Base-by-base conservation (phyloP, 2,113 vertebrate genomes). In the Sphaerodactylus townsendi region DNA sequence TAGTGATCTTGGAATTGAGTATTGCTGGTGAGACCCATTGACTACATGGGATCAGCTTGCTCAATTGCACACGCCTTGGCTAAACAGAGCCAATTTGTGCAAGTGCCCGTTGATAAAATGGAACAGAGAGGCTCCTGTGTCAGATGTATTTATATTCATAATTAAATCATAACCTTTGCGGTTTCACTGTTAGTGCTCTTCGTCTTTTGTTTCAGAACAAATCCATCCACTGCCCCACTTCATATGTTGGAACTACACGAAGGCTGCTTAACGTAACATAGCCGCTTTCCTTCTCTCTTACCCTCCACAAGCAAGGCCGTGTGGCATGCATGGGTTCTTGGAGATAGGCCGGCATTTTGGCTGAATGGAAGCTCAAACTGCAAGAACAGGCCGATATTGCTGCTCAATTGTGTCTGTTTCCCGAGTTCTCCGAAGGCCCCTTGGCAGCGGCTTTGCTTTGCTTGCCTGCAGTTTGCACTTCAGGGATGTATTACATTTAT, bases 131-230 rank as follows among this genome's bases (percentile, higher is more conserved):
- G 33, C 21, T 5, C 28, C 19, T 80, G 33, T 48, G 48, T 53
- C 44, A 48, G 17, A 35, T 79, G 13, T 44, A n/a, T 39, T 46
- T 15, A 39, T 13, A 44, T 82, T 25, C 65, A 83, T 84, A 25
- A 80, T 64, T 53, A 35, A 66, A 25, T 76, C 80, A 50, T 83
- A 81, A 85, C 70, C 79, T 86, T 86, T 78, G 48, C 53, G 85
- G 85, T 46, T 84, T 88, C 81, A 87, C 77, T 88, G 87, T 92
- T 94, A 93, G 92, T 88, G 70, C 87, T 94, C 53, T 93, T 87
- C 87, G 89, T 93, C 87, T 94, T 94, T 93, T 94, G 86, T 94
- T 94, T 92, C 92, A 92, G 92, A 94, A 68, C 72, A 81, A 69
- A 74, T 88, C 83, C 88, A 89, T 90, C 89, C 91, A 84, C 90